These are phyloP conservation scores for Drosophila sulfurigaster DNA, from an alignment of 1,140 invertebrate genomes.

Conservation along the genomic window DNA sequence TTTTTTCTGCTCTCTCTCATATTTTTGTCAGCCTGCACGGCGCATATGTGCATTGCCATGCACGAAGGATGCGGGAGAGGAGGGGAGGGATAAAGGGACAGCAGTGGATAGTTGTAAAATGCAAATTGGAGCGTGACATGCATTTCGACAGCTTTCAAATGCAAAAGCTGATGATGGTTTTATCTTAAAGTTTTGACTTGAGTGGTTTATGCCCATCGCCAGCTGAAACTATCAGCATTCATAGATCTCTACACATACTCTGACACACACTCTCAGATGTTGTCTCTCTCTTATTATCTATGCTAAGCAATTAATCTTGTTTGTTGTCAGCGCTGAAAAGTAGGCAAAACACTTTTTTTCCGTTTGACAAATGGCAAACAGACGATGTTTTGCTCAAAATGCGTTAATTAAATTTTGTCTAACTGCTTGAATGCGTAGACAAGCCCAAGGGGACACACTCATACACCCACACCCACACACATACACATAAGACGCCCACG, in stretches of 20 bases:
- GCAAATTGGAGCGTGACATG: slow-evolving; percentile 79
- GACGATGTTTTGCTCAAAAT: slow-evolving; percentile 58
- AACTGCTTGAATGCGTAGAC: slow-evolving; percentile 68
- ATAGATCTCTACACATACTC: background rate
- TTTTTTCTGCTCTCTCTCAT: slow-evolving; percentile 20
- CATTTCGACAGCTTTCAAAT: slow-evolving; percentile 66
- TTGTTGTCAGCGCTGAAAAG: slow-evolving; percentile 43
- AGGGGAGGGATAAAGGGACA: background rate
- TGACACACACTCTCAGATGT: background rate
- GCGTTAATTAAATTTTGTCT: slow-evolving; percentile 78
- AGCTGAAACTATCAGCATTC: background rate
- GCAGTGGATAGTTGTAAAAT: slow-evolving; percentile 50
- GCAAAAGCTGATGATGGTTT: slow-evolving; percentile 40
- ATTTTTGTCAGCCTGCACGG: background rate
- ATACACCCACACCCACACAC: background rate
- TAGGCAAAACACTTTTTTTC: slow-evolving; percentile 37
- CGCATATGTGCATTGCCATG: slow-evolving; percentile 20
- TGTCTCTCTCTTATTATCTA: background rate
- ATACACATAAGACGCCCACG: slow-evolving; percentile 18
- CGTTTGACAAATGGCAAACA: slow-evolving; percentile 67
- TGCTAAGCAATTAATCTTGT: slow-evolving; percentile 29
- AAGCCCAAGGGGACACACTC: slow-evolving; percentile 40
- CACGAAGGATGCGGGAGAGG: background rate
- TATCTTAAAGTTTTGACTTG: slow-evolving; percentile 31
- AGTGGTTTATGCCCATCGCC: slow-evolving; percentile 18